These are phyloP conservation scores for Heliothis peltigera DNA, from an alignment of 2,888 invertebrate species.

Conservation along the genomic window DNA sequence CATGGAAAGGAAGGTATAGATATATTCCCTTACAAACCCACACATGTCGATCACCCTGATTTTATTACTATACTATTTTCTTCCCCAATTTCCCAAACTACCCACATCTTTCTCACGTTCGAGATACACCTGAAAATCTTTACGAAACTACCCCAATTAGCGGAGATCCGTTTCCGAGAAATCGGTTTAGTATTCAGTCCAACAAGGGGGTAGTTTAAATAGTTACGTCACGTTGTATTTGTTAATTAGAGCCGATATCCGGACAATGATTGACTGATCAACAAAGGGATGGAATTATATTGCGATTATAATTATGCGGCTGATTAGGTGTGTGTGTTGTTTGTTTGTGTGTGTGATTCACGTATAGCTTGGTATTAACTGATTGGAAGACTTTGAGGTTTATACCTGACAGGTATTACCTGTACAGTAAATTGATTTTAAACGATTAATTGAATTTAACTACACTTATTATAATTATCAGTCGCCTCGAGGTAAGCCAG, in stretches of 20 bases:
- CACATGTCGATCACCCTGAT: neutral
- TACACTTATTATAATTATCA: too few relatives aligned
- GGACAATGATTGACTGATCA: slow-evolving; percentile 48
- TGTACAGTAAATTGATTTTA: too few relatives aligned
- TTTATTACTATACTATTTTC: neutral
- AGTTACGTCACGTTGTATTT: slow-evolving; percentile 55
- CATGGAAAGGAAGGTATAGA: too few relatives aligned
- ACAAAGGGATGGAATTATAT: slow-evolving; percentile 47
- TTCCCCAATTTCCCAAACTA: neutral
- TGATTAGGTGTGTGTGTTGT: neutral
- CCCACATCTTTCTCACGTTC: neutral
- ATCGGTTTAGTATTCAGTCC: slow-evolving; percentile 50
- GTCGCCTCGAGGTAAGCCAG: too few relatives aligned
- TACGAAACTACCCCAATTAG: neutral
- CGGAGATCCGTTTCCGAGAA: slow-evolving; percentile 10
- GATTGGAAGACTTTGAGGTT: too few relatives aligned
- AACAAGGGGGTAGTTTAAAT: slow-evolving; percentile 43
- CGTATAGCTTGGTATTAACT: too few relatives aligned
- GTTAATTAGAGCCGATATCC: slow-evolving; percentile 50
- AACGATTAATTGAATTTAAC: too few relatives aligned
- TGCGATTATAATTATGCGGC: slow-evolving; percentile 29
- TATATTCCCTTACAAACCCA: too few relatives aligned
- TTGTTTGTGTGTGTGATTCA: too few relatives aligned
- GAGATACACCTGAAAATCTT: neutral
- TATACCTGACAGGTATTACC: too few relatives aligned